phyloP scores from a whole-genome alignment of 2,113 vertebrate species.

The Bostrychus sinensis region DNA sequence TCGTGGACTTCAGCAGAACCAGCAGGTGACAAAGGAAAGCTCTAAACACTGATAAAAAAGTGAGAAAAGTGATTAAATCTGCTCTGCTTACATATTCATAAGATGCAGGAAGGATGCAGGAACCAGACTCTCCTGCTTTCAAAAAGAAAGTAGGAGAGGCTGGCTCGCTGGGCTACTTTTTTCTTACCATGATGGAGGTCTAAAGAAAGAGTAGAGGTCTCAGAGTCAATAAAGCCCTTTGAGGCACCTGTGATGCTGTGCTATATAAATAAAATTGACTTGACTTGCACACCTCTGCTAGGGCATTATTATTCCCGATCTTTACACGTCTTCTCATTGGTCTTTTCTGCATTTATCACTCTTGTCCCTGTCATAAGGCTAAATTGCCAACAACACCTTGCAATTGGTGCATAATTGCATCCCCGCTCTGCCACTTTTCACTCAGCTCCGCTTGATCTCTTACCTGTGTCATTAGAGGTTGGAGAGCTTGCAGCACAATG shows the following conservation, averaged over 20 bases:
- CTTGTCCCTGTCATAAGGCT: conserved; percentile 39
- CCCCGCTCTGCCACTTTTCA: conserved; percentile 45
- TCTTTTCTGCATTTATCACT: conserved; percentile 40
- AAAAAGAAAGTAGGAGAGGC: too few species aligned
- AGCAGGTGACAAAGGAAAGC: too few species aligned
- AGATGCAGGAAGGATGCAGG: too few species aligned
- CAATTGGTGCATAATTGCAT: conserved; percentile 66
- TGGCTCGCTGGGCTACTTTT: too few species aligned
- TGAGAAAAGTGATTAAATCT: too few species aligned
- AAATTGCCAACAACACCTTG: conserved; percentile 46
- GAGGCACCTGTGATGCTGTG: neutral
- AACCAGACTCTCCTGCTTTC: too few species aligned
- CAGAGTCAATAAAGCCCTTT: neutral
- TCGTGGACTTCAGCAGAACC: too few species aligned
- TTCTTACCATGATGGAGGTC: too few species aligned
- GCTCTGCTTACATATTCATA: too few species aligned
- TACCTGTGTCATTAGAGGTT: conserved; percentile 72
- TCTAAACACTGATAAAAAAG: too few species aligned
- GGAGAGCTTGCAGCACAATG: conserved; percentile 69
- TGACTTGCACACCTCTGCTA: neutral
- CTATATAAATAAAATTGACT: neutral
- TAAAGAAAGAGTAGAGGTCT: too few species aligned
- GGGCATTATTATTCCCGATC: neutral
- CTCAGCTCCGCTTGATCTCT: conserved; percentile 52
- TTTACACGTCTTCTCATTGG: neutral